Percentiles rank a stretch among this genome's conserved stretches.
Conservation (phyloP, 2,888 invertebrate genomes). For the Spilosoma lubricipeda region DNA sequence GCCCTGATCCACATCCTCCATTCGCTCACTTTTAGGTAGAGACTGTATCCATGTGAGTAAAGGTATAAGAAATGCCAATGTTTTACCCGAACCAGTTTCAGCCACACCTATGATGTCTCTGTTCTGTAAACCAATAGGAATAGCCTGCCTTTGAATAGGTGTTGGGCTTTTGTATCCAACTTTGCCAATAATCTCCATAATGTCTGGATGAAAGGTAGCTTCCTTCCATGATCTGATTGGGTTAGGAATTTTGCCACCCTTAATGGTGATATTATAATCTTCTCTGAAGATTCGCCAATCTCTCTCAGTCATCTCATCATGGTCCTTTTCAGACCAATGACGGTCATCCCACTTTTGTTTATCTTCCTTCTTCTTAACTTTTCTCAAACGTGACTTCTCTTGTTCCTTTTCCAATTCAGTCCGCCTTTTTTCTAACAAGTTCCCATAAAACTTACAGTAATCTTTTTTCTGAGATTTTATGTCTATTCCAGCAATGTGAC, state of each 20-base stretch:
- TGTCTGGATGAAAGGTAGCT: constrained; percentile 94
- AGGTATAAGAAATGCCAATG: constrained; percentile 98
- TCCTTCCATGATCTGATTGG: constrained; percentile 98
- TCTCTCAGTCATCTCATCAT: constrained; percentile 98
- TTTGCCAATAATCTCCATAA: constrained; percentile 96
- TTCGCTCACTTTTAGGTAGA: constrained; percentile 97
- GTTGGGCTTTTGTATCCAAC: constrained; percentile 99
- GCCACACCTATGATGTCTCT: constrained; percentile 99
- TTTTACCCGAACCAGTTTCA: constrained; percentile 99
- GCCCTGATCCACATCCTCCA: constrained; percentile 96
- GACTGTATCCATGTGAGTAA: constrained; percentile 99
- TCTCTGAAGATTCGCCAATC: constrained; percentile 99
- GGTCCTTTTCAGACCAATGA: constrained; percentile 98
- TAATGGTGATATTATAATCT: constrained; percentile 99
- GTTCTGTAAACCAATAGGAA: constrained; percentile 98
- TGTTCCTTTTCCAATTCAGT: constrained; percentile 99
- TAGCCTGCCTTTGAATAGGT: constrained; percentile 99
- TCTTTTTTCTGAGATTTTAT: constrained; percentile 98
- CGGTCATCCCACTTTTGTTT: constrained; percentile 99
- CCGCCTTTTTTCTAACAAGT: constrained; percentile 96
- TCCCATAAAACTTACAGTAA: constrained; percentile 98
- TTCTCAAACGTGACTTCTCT: constrained; percentile 96
- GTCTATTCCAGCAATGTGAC: constrained; percentile 99
- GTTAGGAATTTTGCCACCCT: constrained; percentile 98
- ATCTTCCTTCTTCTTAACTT: constrained; percentile 97